Evolutionary conservation across 2,113 vertebrate species (phyloP).

Genomic region (Oryzias melastigma): DNA sequence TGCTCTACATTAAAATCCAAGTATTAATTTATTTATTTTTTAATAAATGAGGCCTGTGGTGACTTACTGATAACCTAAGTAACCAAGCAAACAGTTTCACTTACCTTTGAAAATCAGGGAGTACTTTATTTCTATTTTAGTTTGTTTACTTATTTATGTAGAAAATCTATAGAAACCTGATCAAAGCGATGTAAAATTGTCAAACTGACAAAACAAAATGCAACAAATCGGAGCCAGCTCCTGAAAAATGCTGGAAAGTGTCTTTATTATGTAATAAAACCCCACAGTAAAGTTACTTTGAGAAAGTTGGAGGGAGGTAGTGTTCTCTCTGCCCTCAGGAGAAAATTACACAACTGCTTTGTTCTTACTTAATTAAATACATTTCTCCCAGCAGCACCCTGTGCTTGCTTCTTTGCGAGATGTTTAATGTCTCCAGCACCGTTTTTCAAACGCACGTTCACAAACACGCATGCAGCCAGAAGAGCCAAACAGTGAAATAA

Average conservation of each 20-base stretch:
- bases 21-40: no score
- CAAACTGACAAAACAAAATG: neutral
- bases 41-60: no score
- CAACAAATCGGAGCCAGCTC: neutral
- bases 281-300: slow-evolving; percentile 35
- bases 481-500: slow-evolving; percentile 65
- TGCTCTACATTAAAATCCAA: no score
- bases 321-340: slow-evolving; percentile 53
- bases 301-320: slow-evolving; percentile 24
- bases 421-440: slow-evolving; percentile 58
- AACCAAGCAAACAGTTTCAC: no score
- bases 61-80: no score
- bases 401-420: slow-evolving; percentile 58
- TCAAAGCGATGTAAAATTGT: slow-evolving; percentile 19
- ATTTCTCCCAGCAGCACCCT: slow-evolving; percentile 54
- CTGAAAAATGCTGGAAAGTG: slow-evolving; percentile 27
- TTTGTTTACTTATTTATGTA: neutral
- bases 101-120: no score
- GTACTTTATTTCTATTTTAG: no score
- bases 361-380: slow-evolving; percentile 72
- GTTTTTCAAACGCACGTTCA: slow-evolving; percentile 25
- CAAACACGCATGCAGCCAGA: slow-evolving; percentile 38
- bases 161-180: slow-evolving; percentile 7
- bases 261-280: slow-evolving; percentile 39
- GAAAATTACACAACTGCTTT: slow-evolving; percentile 68